A percentile compares a stretch with the other conserved stretches of the same genome.
Evolutionary conservation across 2,797 vertebrate species (phyloP).

Genomic region (Muscicapa comitata): DNA sequence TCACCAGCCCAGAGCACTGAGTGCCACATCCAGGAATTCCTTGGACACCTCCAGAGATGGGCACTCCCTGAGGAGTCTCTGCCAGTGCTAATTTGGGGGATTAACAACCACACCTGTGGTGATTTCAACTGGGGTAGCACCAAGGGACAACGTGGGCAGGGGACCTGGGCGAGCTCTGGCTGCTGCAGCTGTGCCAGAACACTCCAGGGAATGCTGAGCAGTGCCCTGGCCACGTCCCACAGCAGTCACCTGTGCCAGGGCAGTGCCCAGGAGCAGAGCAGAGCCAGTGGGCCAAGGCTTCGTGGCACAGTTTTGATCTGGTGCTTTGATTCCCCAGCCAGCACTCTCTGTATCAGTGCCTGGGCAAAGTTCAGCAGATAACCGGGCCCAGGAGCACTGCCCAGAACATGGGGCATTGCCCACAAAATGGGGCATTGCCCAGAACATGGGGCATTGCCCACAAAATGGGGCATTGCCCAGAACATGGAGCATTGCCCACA

Average conservation of each 20-base stretch:
- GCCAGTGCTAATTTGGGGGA: neutral
- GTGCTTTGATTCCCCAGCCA: neutral
- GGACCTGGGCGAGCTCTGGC: fast-evolving
- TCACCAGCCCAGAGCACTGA: neutral
- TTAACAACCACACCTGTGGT: fast-evolving
- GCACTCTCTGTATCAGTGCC: neutral
- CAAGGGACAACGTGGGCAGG: neutral
- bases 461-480: too few relatives aligned
- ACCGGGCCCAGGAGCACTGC: neutral
- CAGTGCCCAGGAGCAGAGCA: neutral
- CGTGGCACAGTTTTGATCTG: fast-evolving
- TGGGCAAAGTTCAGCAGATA: conserved; percentile 8
- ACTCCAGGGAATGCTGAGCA: neutral
- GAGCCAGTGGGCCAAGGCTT: neutral
- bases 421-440: too few relatives aligned
- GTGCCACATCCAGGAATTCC: neutral
- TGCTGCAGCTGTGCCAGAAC: fast-evolving
- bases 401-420: neutral
- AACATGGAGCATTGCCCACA: neutral
- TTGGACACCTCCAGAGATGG: neutral
- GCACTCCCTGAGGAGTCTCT: neutral
- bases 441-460: too few relatives aligned
- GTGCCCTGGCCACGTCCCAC: neutral
- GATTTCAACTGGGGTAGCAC: fast-evolving
- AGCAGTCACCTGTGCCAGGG: neutral